Base-by-base conservation (phyloP, 2,888 invertebrate genomes). In the Pimpla rufipes region DNA sequence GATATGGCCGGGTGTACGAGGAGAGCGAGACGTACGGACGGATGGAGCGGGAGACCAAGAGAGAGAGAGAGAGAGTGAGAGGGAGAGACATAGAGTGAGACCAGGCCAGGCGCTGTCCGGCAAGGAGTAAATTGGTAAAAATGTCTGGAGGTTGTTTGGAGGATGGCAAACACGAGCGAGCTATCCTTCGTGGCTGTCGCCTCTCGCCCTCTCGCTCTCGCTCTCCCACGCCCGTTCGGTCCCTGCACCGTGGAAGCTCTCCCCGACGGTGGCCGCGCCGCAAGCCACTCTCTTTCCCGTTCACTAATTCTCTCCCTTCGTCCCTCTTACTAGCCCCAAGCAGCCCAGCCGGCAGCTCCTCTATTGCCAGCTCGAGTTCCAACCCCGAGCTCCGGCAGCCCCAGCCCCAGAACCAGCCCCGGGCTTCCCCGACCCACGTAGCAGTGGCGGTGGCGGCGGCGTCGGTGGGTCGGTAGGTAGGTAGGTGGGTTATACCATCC, bases 61-160 rank as follows among this genome's bases (percentile, higher is more conserved):
- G n/a, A n/a, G n/a, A n/a, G 75, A 29, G 29, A 29, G 29, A 29
- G 29, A 29, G 29, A 5, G 29, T 3, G 29, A 29, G 29, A 29
- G 47, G 70, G 45, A 68, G 59, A 45, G 18, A 62, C 68, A 45
- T 21, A 16, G 62, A 45, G 66, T n/a, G 59, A 71, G 55, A 23
- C 57, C 70, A 35, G 71, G 67, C 52, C 82, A 29, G 78, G 83
- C 78, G 78, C 80, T 77, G 74, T 85, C 85, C 83, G 52, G 86
- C 78, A 78, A 79, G 76, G 85, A 85, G 86, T 88, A 89, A 91
- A 91, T 91, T 91, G 91, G 88, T 88, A 90, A 90, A 90, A 90
- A 89, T 89, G 89, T 89, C 88, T 68, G 85, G 81, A 86, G 87
- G 86, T 88, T 90, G 88, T 89, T 89, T 86, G 84, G 81, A 68